These are phyloP conservation scores for Epizoanthus rinbou DNA, from an alignment of 92 coral and sea anemone genomes.

Conservation along the genomic window DNA sequence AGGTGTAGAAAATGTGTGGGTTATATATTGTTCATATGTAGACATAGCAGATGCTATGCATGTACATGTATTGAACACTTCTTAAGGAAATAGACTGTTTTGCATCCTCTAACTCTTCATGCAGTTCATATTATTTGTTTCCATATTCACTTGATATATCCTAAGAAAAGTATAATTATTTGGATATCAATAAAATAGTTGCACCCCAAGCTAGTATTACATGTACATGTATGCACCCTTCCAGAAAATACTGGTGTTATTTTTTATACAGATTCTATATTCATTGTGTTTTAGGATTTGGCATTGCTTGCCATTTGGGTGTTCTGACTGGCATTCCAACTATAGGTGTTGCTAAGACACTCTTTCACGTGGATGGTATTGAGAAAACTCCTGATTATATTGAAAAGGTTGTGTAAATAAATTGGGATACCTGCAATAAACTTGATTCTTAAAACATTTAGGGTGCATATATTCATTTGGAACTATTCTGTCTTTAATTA, in stretches of 20 bases:
- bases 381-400: conserved; percentile 70
- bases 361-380: conserved; percentile 90
- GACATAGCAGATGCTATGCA: too few species aligned
- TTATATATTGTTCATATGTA: too few species aligned
- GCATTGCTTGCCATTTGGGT: conserved; percentile 94
- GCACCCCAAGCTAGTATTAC: too few species aligned
- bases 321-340: conserved; percentile 87
- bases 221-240: neutral
- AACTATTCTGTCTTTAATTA: neutral
- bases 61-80: too few species aligned
- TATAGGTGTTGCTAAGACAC: conserved; percentile 93
- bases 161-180: too few species aligned
- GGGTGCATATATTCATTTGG: neutral
- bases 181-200: too few species aligned
- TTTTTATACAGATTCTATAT: neutral
- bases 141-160: too few species aligned
- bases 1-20: too few species aligned
- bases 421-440: too few species aligned
- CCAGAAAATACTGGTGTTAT: neutral
- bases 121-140: too few species aligned
- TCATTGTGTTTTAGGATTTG: conserved; percentile 71
- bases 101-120: too few species aligned
- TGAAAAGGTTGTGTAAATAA: conserved; percentile 57
- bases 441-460: neutral
- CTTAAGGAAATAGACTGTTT: too few species aligned